phyloP scores from a whole-genome alignment of 2,113 vertebrate species.

The Alethe castanea region DNA sequence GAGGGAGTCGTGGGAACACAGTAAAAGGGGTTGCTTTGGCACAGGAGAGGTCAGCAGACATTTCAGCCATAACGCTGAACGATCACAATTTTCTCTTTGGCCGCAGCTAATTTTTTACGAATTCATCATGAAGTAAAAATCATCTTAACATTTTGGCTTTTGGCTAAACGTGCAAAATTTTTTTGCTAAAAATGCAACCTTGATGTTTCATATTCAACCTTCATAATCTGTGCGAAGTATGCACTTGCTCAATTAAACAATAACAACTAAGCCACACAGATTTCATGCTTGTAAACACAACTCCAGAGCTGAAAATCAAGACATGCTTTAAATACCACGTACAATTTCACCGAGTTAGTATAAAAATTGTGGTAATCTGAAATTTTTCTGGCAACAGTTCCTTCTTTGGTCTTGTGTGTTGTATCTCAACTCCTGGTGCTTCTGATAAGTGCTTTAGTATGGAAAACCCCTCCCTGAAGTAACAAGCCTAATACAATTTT shows the following conservation, averaged over 20 bases:
- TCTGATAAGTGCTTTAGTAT: neutral
- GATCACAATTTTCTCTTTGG: neutral
- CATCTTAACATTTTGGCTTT: neutral
- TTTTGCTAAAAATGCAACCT: neutral
- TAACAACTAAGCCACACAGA: neutral
- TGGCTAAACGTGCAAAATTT: neutral
- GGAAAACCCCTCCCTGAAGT: neutral
- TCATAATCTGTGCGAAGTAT: neutral
- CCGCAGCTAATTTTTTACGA: neutral
- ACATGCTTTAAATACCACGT: neutral
- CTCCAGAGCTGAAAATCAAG: neutral
- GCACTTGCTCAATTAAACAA: neutral
- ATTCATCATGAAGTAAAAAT: neutral
- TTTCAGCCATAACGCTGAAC: neutral
- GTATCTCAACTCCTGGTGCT: neutral
- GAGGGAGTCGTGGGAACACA: slow-evolving; percentile 70
- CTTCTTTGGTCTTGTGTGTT: neutral
- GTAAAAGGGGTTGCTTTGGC: neutral
- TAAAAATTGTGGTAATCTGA: neutral
- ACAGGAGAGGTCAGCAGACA: neutral
- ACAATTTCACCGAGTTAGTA: neutral
- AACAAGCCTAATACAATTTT: neutral
- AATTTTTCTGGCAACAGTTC: neutral
- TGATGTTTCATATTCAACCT: neutral
- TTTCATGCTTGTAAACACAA: neutral